These are phyloP conservation scores for Trichosurus vulpecula DNA, from an alignment of 2,797 vertebrate species.

Conservation along the genomic window DNA sequence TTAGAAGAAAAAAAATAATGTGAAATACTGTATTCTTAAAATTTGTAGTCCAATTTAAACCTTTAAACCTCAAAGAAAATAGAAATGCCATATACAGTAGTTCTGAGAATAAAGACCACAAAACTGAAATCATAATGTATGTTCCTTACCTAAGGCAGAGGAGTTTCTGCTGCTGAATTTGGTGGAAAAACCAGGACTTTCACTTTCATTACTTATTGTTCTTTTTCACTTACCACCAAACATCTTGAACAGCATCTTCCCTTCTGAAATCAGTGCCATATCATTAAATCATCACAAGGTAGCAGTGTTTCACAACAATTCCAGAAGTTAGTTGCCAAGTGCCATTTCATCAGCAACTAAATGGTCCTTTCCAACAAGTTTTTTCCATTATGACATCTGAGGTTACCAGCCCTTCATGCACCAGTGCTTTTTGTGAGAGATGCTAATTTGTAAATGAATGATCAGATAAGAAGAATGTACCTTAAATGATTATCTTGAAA, in stretches of 20 bases:
- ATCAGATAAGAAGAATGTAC: background rate
- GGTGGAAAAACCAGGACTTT: background rate
- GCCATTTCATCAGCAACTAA: background rate
- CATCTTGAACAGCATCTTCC: background rate
- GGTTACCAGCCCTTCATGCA: background rate
- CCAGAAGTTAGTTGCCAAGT: background rate
- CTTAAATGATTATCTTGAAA: background rate
- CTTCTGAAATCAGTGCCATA: background rate
- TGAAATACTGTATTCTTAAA: background rate
- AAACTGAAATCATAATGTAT: background rate
- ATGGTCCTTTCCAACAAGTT: background rate
- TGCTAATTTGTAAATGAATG: background rate
- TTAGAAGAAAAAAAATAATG: background rate
- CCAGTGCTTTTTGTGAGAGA: background rate
- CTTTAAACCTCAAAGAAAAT: background rate
- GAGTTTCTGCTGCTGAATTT: background rate
- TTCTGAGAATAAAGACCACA: background rate
- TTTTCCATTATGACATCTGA: background rate
- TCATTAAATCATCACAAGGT: background rate
- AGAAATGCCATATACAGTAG: background rate
- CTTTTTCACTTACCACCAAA: background rate
- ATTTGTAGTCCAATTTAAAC: background rate
- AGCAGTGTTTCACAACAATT: constrained; percentile 23
- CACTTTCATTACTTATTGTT: background rate
- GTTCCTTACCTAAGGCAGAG: background rate